A percentile compares a stretch with the other conserved stretches of the same genome.
phyloP scores from a whole-genome alignment of 2,797 vertebrate genomes.

The Busarellus nigricollis region DNA sequence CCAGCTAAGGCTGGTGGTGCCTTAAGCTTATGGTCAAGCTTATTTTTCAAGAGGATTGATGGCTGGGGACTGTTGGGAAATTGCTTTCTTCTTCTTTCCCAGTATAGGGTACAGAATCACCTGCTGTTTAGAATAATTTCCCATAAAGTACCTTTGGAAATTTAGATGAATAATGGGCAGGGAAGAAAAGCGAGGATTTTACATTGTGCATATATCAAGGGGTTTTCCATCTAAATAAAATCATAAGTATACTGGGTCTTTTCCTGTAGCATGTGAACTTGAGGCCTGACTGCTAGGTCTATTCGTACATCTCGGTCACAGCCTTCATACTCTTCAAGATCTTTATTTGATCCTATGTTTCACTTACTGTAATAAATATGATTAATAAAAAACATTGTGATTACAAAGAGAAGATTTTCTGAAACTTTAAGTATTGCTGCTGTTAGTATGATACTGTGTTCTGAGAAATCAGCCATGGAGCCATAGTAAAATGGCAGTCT shows the following conservation, averaged over 20 bases:
- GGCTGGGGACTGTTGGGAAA: neutral
- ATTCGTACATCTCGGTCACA: neutral
- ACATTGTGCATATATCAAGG: neutral
- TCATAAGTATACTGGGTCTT: neutral
- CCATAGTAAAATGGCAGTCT: neutral
- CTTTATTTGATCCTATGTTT: neutral
- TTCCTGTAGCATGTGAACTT: neutral
- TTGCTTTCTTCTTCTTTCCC: neutral
- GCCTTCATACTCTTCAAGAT: neutral
- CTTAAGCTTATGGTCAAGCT: neutral
- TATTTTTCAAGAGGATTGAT: constrained; percentile 34
- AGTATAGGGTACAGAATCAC: neutral
- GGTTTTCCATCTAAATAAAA: neutral
- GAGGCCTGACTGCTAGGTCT: neutral
- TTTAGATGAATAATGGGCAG: neutral
- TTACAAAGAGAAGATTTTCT: neutral
- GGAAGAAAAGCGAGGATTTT: neutral
- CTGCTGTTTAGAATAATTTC: neutral
- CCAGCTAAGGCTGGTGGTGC: neutral
- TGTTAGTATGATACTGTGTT: neutral
- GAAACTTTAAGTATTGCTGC: neutral
- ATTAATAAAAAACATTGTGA: neutral
- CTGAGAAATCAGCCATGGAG: neutral
- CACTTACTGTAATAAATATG: neutral
- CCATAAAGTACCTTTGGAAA: neutral